A percentile compares a stretch with the other conserved stretches of the same genome.
Conservation (phyloP, 1,140 invertebrate species). For the Riptortus pedestris region DNA sequence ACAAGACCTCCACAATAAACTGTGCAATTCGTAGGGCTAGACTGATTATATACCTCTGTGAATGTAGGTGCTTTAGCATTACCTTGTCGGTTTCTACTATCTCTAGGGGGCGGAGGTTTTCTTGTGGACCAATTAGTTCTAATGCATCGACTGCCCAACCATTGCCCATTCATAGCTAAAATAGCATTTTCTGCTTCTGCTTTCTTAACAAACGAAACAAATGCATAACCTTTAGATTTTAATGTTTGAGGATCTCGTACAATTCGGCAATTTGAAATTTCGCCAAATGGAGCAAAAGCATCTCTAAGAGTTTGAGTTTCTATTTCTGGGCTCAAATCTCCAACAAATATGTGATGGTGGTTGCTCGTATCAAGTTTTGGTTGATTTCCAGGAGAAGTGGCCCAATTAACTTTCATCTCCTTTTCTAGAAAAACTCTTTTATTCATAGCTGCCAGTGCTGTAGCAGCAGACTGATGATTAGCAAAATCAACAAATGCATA, state of each 20-base stretch:
- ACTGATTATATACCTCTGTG: slow-evolving; percentile 87
- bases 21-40: slow-evolving; percentile 95
- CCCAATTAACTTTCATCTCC: slow-evolving; percentile 99
- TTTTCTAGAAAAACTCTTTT: slow-evolving; percentile 89
- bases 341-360: slow-evolving; percentile 98
- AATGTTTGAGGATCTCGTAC: slow-evolving; percentile 95
- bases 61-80: slow-evolving; percentile 49
- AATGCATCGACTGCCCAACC: slow-evolving; percentile 94
- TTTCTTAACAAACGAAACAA: slow-evolving; percentile 98
- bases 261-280: slow-evolving; percentile 98
- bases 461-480: slow-evolving; percentile 83
- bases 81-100: slow-evolving; percentile 38
- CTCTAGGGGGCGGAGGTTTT: slow-evolving; percentile 69
- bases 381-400: slow-evolving; percentile 90
- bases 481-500: slow-evolving; percentile 97
- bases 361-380: slow-evolving; percentile 97
- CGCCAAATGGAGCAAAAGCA: slow-evolving; percentile 94
- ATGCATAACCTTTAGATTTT: slow-evolving; percentile 99
- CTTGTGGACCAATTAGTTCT: slow-evolving; percentile 99
- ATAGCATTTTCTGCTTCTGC: slow-evolving; percentile 97
- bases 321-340: slow-evolving; percentile 96
- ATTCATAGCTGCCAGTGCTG: slow-evolving; percentile 95
- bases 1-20: slow-evolving; percentile 97
- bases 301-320: slow-evolving; percentile 94
- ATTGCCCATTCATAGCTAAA: slow-evolving; percentile 96